Percentiles rank a stretch among this genome's conserved stretches.
phyloP scores from a whole-genome alignment of 2,888 invertebrate species.

The Liposcelis brunnea region DNA sequence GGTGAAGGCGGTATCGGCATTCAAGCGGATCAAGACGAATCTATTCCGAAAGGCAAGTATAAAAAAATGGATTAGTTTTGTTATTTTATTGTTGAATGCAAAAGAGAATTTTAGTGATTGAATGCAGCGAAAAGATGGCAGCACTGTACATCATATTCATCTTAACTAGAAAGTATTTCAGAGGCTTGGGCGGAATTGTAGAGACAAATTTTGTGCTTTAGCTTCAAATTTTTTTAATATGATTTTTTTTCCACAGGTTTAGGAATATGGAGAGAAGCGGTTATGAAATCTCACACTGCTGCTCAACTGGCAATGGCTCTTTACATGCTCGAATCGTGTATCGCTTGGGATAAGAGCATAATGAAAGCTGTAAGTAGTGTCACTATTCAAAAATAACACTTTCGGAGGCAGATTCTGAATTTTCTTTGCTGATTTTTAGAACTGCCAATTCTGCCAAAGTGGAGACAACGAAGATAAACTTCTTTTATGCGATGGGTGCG shows the following conservation, averaged over 20 bases:
- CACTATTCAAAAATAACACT: too few species aligned
- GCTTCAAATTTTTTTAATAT: too few species aligned
- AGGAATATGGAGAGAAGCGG: slow-evolving; percentile 77
- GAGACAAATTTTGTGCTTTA: too few species aligned
- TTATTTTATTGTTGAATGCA: too few species aligned
- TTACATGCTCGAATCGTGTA: slow-evolving; percentile 75
- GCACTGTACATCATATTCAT: too few species aligned
- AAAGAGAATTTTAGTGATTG: too few species aligned
- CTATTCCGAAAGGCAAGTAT: slow-evolving; percentile 5
- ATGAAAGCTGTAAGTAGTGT: slow-evolving; percentile 90
- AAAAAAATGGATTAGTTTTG: too few species aligned
- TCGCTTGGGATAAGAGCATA: slow-evolving; percentile 98
- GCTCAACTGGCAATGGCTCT: slow-evolving; percentile 83
- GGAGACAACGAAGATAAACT: slow-evolving; percentile 94
- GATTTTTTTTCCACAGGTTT: slow-evolving; percentile 45
- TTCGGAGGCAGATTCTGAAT: slow-evolving; percentile 1
- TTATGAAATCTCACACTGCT: slow-evolving; percentile 64
- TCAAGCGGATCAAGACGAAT: slow-evolving; percentile 4
- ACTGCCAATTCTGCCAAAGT: slow-evolving; percentile 92
- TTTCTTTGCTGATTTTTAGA: slow-evolving; percentile 38
- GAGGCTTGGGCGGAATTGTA: too few species aligned
- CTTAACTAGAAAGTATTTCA: too few species aligned
- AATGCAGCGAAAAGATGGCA: too few species aligned
- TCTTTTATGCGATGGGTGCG: slow-evolving; percentile 91
- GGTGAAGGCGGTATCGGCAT: slow-evolving; percentile 12